A percentile compares a stretch with the other conserved stretches of the same genome.
phyloP scores from a whole-genome alignment of 1,140 invertebrate genomes.

The Cydia pomonella region DNA sequence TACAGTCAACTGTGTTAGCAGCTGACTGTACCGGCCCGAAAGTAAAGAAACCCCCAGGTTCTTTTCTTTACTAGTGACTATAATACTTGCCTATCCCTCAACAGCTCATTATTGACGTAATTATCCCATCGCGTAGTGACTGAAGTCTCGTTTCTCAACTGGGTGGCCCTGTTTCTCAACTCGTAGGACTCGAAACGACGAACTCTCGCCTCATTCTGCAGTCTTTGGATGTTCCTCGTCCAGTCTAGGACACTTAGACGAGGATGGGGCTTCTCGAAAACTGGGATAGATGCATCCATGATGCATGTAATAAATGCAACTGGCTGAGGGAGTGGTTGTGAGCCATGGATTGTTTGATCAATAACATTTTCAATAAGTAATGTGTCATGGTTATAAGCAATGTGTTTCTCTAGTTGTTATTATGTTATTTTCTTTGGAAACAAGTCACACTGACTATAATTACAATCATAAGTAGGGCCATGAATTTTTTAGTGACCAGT shows the following conservation, averaged over 20 bases:
- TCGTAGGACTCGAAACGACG: constrained; percentile 84
- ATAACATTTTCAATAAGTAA: constrained; percentile 20
- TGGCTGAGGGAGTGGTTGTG: background rate
- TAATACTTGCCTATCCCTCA: constrained; percentile 84
- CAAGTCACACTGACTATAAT: too few relatives aligned
- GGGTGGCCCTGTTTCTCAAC: constrained; percentile 86
- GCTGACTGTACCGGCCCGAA: too few relatives aligned
- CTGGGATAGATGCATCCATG: constrained; percentile 76
- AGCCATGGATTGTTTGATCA: constrained; percentile 27
- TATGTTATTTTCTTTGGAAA: background rate
- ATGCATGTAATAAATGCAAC: background rate
- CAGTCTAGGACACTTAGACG: constrained; percentile 87
- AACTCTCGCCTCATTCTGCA: constrained; percentile 84
- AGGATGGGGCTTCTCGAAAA: constrained; percentile 85
- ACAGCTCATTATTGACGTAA: constrained; percentile 88
- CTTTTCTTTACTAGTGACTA: too few relatives aligned
- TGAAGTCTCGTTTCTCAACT: constrained; percentile 89
- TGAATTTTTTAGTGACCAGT: too few relatives aligned
- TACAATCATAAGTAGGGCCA: too few relatives aligned
- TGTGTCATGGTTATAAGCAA: background rate
- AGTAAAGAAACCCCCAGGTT: too few relatives aligned
- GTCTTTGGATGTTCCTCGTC: constrained; percentile 85
- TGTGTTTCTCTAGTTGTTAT: background rate
- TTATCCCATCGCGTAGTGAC: constrained; percentile 92
- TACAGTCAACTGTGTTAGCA: too few relatives aligned